These are phyloP conservation scores for Eidolon helvum DNA, from an alignment of 2,113 vertebrate genomes.

Conservation along the genomic window DNA sequence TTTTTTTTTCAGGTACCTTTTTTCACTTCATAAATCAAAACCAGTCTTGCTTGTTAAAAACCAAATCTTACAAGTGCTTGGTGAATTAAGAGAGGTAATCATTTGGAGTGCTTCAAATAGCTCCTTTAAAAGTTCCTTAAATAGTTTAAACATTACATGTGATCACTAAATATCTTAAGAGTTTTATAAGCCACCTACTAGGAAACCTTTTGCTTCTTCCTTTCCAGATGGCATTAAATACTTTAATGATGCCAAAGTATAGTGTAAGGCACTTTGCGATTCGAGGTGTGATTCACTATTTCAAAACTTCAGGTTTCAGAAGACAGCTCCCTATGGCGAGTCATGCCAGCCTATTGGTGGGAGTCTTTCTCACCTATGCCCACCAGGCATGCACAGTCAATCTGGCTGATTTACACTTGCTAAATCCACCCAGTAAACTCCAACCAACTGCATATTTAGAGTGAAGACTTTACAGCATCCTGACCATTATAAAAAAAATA, in stretches of 20 bases:
- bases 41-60: conserved; percentile 57
- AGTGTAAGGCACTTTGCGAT: conserved; percentile 18
- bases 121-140: conserved; percentile 49
- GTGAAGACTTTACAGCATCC: not conserved
- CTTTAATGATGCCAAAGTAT: conserved; percentile 29
- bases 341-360: not conserved
- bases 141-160: conserved; percentile 68
- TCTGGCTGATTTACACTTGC: not conserved
- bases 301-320: conserved; percentile 7
- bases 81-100: conserved; percentile 43
- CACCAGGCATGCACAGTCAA: not conserved
- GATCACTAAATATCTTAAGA: conserved; percentile 57
- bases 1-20: conserved; percentile 45
- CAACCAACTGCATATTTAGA: not conserved
- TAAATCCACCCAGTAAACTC: not conserved
- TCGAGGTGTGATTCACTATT: conserved; percentile 25
- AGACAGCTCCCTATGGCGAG: not conserved
- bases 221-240: conserved; percentile 52
- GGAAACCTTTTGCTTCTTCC: conserved; percentile 54
- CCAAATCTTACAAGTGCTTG: conserved; percentile 27
- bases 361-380: not conserved
- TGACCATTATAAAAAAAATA: not conserved
- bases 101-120: conserved; percentile 48
- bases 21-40: conserved; percentile 66
- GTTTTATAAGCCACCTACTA: conserved; percentile 67